Evolutionary conservation across 2,113 vertebrate species (phyloP).

Genomic region (Chaetodon trifascialis): DNA sequence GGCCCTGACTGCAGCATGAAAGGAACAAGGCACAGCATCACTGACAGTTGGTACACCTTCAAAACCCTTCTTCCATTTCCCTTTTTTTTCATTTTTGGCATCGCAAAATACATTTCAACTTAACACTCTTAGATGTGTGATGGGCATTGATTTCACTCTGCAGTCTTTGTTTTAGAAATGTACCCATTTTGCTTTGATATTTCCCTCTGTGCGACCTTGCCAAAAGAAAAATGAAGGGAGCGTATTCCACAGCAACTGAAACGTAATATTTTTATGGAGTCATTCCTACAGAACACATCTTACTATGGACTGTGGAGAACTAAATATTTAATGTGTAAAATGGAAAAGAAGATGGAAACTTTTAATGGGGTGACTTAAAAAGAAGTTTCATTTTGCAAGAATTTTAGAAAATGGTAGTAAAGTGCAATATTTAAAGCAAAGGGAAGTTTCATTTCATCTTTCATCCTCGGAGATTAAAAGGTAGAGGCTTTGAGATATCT

Average conservation of each 20-base stretch:
- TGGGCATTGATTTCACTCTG: slow-evolving; percentile 65
- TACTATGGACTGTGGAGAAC: slow-evolving; percentile 36
- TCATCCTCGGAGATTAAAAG: slow-evolving; percentile 30
- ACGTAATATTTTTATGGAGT: slow-evolving; percentile 48
- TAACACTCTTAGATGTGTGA: slow-evolving; percentile 67
- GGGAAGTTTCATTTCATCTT: slow-evolving; percentile 14
- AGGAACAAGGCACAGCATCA: slow-evolving; percentile 58
- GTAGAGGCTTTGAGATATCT: slow-evolving; percentile 19
- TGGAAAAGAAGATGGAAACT: slow-evolving; percentile 56
- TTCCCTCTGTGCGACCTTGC: slow-evolving; percentile 50
- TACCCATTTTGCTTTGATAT: slow-evolving; percentile 71
- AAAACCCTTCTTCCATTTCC: slow-evolving; percentile 57
- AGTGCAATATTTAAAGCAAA: slow-evolving; percentile 49
- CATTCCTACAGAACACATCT: slow-evolving; percentile 43
- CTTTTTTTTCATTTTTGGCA: slow-evolving; percentile 51
- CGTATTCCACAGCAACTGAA: slow-evolving; percentile 42
- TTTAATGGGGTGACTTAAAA: slow-evolving; percentile 38
- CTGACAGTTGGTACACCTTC: slow-evolving; percentile 68
- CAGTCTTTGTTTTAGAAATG: slow-evolving; percentile 72
- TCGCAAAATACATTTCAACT: slow-evolving; percentile 59
- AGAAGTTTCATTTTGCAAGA: slow-evolving; percentile 32
- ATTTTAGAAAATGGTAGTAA: slow-evolving; percentile 26
- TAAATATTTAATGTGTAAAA: slow-evolving; percentile 71
- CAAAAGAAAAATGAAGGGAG: slow-evolving; percentile 52
- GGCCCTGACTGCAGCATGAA: slow-evolving; percentile 67